phyloP scores from a whole-genome alignment of 1,140 invertebrate genomes.

The Aphelinus atriplicis region DNA sequence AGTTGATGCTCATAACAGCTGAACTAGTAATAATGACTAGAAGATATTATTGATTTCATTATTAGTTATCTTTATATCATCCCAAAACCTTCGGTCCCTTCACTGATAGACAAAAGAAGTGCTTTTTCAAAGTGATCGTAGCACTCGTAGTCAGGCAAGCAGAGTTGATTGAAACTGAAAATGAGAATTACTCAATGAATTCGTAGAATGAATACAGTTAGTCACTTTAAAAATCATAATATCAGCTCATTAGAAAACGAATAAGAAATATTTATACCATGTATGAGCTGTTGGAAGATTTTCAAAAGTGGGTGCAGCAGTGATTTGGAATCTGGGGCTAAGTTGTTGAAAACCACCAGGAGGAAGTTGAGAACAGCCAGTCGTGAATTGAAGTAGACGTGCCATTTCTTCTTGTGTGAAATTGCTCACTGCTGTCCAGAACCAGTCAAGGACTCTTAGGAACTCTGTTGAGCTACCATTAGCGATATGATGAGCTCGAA shows the following conservation, averaged over 20 bases:
- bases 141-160: slow-evolving; percentile 92
- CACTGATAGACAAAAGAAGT: slow-evolving; percentile 90
- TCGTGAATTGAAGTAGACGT: slow-evolving; percentile 92
- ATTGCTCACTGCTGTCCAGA: slow-evolving; percentile 92
- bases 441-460: slow-evolving; percentile 87
- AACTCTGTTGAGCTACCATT: slow-evolving; percentile 87
- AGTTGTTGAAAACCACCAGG: slow-evolving; percentile 90
- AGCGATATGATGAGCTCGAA: slow-evolving; percentile 87
- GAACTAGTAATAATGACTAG: slow-evolving; percentile 34
- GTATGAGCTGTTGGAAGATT: slow-evolving; percentile 93
- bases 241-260: background rate
- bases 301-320: slow-evolving; percentile 87
- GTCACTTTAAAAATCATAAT: slow-evolving; percentile 18
- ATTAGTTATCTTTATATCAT: slow-evolving; percentile 75
- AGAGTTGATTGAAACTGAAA: slow-evolving; percentile 94
- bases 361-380: slow-evolving; percentile 90
- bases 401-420: slow-evolving; percentile 95
- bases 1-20: slow-evolving; percentile 26
- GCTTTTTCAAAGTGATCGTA: slow-evolving; percentile 94
- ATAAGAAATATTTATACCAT: slow-evolving; percentile 70
- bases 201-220: background rate
- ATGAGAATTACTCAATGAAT: slow-evolving; percentile 41
- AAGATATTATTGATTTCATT: slow-evolving; percentile 34
- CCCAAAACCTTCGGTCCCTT: slow-evolving; percentile 95
- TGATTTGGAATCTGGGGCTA: slow-evolving; percentile 91